A percentile compares a stretch with the other conserved stretches of the same genome.
Conservation (phyloP, 2,888 invertebrate species). For the Apodemia zela region DNA sequence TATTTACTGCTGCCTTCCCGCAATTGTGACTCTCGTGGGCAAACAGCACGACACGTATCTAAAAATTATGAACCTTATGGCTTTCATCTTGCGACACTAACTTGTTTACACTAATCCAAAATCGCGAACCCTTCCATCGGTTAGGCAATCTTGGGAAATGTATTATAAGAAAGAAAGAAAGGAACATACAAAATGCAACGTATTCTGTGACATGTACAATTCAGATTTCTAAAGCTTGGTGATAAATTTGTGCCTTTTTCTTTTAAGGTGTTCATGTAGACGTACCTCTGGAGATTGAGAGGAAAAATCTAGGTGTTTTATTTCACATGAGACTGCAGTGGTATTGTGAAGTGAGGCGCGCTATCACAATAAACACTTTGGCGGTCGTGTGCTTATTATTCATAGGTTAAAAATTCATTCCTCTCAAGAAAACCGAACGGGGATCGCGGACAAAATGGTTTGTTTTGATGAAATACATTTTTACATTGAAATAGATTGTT, state of each 20-base stretch:
- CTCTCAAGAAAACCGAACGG: slow-evolving; percentile 16
- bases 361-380: slow-evolving; percentile 74
- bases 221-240: slow-evolving; percentile 44
- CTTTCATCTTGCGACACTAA: slow-evolving; percentile 46
- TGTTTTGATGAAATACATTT: not conserved
- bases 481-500: not conserved
- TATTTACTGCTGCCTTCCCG: slow-evolving; percentile 75
- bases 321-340: slow-evolving; percentile 67
- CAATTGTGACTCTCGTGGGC: slow-evolving; percentile 55
- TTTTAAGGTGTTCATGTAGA: slow-evolving; percentile 37
- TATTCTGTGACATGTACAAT: slow-evolving; percentile 49
- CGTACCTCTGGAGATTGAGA: slow-evolving; percentile 61
- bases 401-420: slow-evolving; percentile 52
- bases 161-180: slow-evolving; percentile 45
- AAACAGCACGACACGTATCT: slow-evolving; percentile 40
- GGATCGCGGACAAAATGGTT: slow-evolving; percentile 11
- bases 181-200: slow-evolving; percentile 45
- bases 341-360: slow-evolving; percentile 54
- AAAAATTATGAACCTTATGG: slow-evolving; percentile 57
- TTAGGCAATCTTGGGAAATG: slow-evolving; percentile 40
- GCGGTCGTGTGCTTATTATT: slow-evolving; percentile 65
- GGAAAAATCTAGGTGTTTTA: slow-evolving; percentile 76
- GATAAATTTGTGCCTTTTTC: slow-evolving; percentile 48
- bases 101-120: slow-evolving; percentile 46
- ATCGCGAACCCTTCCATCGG: slow-evolving; percentile 50